Evolutionary conservation across 2,797 vertebrate species (phyloP).

Genomic region (Clarias platycephalus): DNA sequence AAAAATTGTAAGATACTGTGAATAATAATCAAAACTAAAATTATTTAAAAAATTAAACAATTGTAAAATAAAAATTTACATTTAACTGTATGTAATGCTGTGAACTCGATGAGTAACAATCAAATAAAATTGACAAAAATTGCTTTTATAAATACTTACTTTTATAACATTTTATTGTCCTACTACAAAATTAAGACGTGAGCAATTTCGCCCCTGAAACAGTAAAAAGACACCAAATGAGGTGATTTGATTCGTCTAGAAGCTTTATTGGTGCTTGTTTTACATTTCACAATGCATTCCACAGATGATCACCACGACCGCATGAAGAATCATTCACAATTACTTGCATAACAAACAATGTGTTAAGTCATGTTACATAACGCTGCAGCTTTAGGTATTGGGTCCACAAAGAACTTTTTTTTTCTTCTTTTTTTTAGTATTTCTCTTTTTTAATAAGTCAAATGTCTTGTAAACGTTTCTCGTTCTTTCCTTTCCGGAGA

Average conservation of each 20-base stretch:
- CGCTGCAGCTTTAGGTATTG: constrained; percentile 81
- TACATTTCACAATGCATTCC: constrained; percentile 98
- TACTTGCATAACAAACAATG: constrained; percentile 88
- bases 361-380: constrained; percentile 80
- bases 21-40: too few relatives aligned
- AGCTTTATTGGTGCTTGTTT: constrained; percentile 96
- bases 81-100: too few relatives aligned
- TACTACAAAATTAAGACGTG: not conserved
- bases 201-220: not conserved
- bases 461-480: constrained; percentile 76
- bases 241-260: constrained; percentile 76
- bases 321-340: constrained; percentile 84
- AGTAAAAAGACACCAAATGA: not conserved
- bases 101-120: too few relatives aligned
- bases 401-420: constrained; percentile 76
- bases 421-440: constrained; percentile 22
- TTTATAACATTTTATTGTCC: not conserved
- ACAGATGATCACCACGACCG: constrained; percentile 87
- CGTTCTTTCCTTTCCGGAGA: constrained; percentile 60
- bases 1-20: too few relatives aligned
- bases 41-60: too few relatives aligned
- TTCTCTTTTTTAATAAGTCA: constrained; percentile 62
- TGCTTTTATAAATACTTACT: too few relatives aligned
- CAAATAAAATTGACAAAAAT: too few relatives aligned
- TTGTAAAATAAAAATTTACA: too few relatives aligned